Percentiles rank a stretch among this genome's conserved stretches.
Evolutionary conservation across 92 coral and sea anemone genomes (phyloP).

Genomic region (Actinernus sp.): DNA sequence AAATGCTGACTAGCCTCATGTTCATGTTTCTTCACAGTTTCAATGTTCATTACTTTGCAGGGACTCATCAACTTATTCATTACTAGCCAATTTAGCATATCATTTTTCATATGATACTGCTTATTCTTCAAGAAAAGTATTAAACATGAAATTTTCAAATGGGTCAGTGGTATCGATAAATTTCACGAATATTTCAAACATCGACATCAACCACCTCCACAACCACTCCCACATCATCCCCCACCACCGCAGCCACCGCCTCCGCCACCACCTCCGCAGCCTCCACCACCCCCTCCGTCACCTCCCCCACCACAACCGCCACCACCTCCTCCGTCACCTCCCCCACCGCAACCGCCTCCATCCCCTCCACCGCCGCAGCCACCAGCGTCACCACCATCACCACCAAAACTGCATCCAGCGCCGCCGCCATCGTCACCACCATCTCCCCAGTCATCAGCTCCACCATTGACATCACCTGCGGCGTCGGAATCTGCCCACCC

Average conservation of each 20-base stretch:
- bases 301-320: slow-evolving; percentile 17
- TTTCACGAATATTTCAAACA: too few relatives aligned
- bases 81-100: too few relatives aligned
- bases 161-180: too few relatives aligned
- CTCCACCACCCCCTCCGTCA: slow-evolving; percentile 13
- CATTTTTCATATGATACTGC: too few relatives aligned
- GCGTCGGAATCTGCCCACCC: not conserved
- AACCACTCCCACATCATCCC: slow-evolving; percentile 22
- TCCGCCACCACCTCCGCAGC: slow-evolving; percentile 22
- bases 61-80: too few relatives aligned
- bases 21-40: too few relatives aligned
- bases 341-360: slow-evolving; percentile 28
- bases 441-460: slow-evolving; percentile 8
- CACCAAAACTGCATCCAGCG: slow-evolving; percentile 7
- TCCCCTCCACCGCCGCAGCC: slow-evolving; percentile 16
- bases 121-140: too few relatives aligned
- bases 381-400: slow-evolving; percentile 44
- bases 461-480: not conserved
- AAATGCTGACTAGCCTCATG: too few relatives aligned
- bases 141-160: too few relatives aligned
- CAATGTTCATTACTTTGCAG: too few relatives aligned
- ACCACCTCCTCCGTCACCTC: slow-evolving; percentile 16
- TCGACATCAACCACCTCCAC: slow-evolving; percentile 22
- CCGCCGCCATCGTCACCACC: slow-evolving; percentile 5
- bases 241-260: slow-evolving; percentile 23